These are phyloP conservation scores for Aplodontia rufa DNA, from an alignment of 2,113 vertebrate genomes.

Conservation along the genomic window DNA sequence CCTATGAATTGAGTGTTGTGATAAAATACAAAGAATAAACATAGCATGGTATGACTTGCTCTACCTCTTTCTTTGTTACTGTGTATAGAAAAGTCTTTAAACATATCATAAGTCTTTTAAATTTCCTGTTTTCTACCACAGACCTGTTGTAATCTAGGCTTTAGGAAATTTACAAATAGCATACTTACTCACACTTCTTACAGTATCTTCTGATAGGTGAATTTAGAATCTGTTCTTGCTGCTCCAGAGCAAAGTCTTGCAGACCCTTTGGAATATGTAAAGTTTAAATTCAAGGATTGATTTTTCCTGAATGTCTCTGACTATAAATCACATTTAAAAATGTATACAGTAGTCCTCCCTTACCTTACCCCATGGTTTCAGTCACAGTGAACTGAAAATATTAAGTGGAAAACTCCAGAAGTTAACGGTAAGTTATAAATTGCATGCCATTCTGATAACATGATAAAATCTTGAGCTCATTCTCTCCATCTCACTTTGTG, in stretches of 20 bases:
- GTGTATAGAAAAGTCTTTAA: neutral
- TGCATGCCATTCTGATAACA: neutral
- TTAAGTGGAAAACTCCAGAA: neutral
- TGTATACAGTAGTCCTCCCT: neutral
- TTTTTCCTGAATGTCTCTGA: conserved; percentile 29
- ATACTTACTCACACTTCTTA: neutral
- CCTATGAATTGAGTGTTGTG: neutral
- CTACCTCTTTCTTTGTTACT: conserved; percentile 15
- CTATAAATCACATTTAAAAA: neutral
- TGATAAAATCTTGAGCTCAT: neutral
- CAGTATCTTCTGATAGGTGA: neutral
- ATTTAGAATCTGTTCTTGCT: neutral
- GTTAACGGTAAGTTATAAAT: neutral
- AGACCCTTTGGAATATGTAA: neutral
- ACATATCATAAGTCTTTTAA: conserved; percentile 3
- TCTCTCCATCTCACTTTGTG: neutral
- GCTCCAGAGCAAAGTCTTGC: neutral
- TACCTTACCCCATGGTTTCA: neutral
- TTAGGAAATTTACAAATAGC: conserved; percentile 7
- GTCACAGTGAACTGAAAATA: neutral
- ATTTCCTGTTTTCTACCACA: neutral
- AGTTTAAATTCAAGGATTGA: neutral
- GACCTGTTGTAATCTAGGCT: neutral
- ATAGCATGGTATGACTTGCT: neutral
- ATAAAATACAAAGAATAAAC: neutral